Evolutionary conservation across 1,140 invertebrate genomes (phyloP), one percentile per base, ranked within the genome.

Genomic region (Steinernema feltiae): DNA sequence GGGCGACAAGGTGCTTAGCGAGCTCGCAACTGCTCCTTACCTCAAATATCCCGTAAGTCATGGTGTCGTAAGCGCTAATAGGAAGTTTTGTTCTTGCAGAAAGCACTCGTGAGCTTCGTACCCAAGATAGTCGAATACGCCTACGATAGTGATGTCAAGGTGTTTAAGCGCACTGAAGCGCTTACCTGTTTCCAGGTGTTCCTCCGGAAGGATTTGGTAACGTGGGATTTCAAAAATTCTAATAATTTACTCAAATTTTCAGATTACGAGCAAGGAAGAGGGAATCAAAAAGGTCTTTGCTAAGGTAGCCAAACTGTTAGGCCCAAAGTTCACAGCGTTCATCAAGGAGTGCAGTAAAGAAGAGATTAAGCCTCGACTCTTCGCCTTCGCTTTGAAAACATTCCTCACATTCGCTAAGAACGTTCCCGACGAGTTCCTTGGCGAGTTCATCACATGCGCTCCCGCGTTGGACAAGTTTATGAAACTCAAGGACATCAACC

Each of bases 11-110:
- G 53, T 63, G 2, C 53, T 63, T 3, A 63, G 53, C 53, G 53
- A 63, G 24, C 53, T 63, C 53, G 53, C 53, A 3, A 63, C 53
- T 7, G 53, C 53, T 63, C 53, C 53, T n/a, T 63, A 63, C 53
- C 53, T 63, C 3, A 63, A 63, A 63, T 63, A 63, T 63, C 53
- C 53, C 24, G 53, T 63, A 63, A 63, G 53, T n/a, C 41, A n/a
- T n/a, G 18, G 18, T 18, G 35, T 7, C 18, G 35, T 41, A 41
- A 41, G 18, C 35, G 35, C 35, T 41, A 7, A 41, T 41, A 41
- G 7, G 7, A 7, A 41, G 7, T 7, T 41, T 17, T 3, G 24
- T 27, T 7, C 53, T 63, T 63, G n/a, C 24, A 63, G 53, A 63
- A 7, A 3, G 53, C 24, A 3, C 24, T 63, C 15, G 53, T 63